Evolutionary conservation across 2,797 vertebrate species (phyloP), one percentile per base, ranked within the genome.

Genomic region (Choloepus didactylus): DNA sequence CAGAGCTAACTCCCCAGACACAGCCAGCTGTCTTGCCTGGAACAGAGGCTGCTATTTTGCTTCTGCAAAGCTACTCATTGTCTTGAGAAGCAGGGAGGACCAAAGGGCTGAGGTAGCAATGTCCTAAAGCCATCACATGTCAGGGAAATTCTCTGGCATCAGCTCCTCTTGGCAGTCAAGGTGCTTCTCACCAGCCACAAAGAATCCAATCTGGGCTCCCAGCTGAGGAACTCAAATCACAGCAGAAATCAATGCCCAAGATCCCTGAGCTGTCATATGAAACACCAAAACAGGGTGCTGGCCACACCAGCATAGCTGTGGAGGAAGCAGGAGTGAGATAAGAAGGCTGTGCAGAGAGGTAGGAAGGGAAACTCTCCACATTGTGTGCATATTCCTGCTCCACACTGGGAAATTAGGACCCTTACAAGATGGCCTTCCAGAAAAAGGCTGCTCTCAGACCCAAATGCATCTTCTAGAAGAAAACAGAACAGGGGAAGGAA

Each of bases 261-360:
- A 90, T 92, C 95, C 92, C 91, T 80, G 96, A 91, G 93, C 89
- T 89, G 92, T 93, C 49, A 1, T 18, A 21, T 19, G 19, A 83
- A 86, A 94, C 51, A 87, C 56, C 18, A 59, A 41, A 83, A 46
- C 38, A 9, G 73, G 82, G 83, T 89, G 79, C 89, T 66, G 93
- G 92, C 92, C 64, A 76, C 93, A 89, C 89, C 69, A 10, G 93
- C 64, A 35, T 81, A 81, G 94, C 90, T 46, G 12, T 4, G 96
- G 97, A 97, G 91, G 92, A 97, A 89, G 95, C 92, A 97, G 96
- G 97, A 98, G 97, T 98, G 98, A 98, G 98, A 98, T 98, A 98
- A 98, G 94, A 66, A 98, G 98, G 98, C 95, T 62, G 97, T 97
- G 97, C 98, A 94, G 98, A 97, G 95, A 92, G 89, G 76, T 35